phyloP scores from a whole-genome alignment of 2,888 invertebrate genomes.

The Spilosoma lubricipeda region DNA sequence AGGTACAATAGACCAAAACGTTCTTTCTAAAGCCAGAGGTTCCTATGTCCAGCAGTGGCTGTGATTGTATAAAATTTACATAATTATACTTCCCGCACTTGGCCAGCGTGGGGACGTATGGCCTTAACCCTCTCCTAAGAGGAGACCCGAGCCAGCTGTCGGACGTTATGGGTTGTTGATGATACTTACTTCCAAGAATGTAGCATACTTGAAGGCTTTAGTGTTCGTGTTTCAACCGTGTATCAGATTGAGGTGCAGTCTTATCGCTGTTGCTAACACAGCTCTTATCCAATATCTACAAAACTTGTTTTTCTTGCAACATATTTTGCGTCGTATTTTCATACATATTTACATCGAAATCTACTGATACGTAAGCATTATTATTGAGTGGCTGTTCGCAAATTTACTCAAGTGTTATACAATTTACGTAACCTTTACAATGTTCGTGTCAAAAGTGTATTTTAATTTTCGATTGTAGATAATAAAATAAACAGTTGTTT shows the following conservation, averaged over 20 bases:
- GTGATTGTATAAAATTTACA: background rate
- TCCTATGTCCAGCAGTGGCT: too few species aligned
- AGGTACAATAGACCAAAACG: too few species aligned
- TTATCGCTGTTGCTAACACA: conserved; percentile 17
- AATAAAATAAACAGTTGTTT: conserved; percentile 4
- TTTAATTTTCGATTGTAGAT: conserved; percentile 14
- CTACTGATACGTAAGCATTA: conserved; percentile 17
- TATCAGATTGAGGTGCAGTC: conserved; percentile 10
- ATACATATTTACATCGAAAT: conserved; percentile 14
- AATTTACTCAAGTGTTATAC: conserved; percentile 44
- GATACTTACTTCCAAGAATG: background rate
- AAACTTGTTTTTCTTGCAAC: conserved; percentile 6
- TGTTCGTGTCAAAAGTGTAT: background rate
- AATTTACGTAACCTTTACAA: conserved; percentile 26
- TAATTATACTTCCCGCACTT: too few species aligned
- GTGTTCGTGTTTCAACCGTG: conserved; percentile 9
- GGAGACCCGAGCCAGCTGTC: too few species aligned
- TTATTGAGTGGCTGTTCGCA: conserved; percentile 32
- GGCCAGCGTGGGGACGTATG: too few species aligned
- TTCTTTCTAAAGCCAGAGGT: too few species aligned
- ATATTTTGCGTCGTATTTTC: conserved; percentile 23
- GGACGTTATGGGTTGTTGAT: too few species aligned
- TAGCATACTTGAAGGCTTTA: background rate
- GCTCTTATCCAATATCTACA: conserved; percentile 15
- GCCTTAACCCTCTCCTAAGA: too few species aligned